Percentiles rank a stretch among this genome's conserved stretches.
These are phyloP conservation scores for Otus sunia DNA, from an alignment of 2,113 vertebrate genomes.

Conservation along the genomic window DNA sequence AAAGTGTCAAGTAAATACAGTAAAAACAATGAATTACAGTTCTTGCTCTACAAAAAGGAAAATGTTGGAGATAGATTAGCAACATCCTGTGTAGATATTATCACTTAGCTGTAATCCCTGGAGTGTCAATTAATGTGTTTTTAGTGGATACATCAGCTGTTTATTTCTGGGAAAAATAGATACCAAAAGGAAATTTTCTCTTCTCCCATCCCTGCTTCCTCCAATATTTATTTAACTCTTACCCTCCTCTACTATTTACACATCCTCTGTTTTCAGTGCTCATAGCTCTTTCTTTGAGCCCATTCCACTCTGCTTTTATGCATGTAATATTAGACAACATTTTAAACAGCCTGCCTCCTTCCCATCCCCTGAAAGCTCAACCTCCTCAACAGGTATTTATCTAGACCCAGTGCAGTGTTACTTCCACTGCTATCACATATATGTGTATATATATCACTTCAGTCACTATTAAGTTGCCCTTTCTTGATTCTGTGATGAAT, in stretches of 20 bases:
- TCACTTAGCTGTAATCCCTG: neutral
- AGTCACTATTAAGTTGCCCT: neutral
- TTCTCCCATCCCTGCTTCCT: neutral
- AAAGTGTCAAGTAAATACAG: neutral
- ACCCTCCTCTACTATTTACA: neutral
- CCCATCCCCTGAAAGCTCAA: rapidly evolving
- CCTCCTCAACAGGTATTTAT: neutral
- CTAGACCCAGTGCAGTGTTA: neutral
- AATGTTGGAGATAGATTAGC: neutral
- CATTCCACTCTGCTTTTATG: neutral
- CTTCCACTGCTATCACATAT: neutral
- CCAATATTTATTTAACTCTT: neutral
- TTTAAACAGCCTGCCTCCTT: neutral
- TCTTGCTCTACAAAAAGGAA: neutral
- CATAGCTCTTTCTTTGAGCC: neutral
- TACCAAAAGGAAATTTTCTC: neutral
- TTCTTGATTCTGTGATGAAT: neutral
- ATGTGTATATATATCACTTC: neutral
- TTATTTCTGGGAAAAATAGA: neutral
- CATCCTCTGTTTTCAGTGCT: neutral
- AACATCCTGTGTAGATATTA: neutral
- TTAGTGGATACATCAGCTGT: neutral
- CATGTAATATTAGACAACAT: neutral
- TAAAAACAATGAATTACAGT: neutral
- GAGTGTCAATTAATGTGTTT: neutral